Evolutionary conservation across 2,797 vertebrate genomes (phyloP), one percentile per base, ranked within the genome.

Genomic region (Melanotaenia boesemani): DNA sequence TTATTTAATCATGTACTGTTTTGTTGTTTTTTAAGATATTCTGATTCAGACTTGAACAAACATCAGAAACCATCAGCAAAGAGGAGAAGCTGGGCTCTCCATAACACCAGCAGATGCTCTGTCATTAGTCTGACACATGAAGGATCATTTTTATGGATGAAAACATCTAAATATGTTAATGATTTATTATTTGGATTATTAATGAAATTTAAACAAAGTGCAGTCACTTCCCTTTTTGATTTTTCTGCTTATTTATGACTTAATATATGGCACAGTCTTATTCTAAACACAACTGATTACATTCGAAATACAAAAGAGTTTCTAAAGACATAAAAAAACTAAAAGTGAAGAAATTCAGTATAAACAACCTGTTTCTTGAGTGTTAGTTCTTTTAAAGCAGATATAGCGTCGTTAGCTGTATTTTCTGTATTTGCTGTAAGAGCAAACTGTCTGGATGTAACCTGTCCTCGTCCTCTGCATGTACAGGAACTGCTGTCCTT

Each of bases 401-500:
- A 52, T 50, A 50, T 50, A 11, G 1, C n/a, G 48, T 24, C 5
- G 22, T 24, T 52, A 52, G 50, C 50, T 54, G 50, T 4, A 11
- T 22, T 52, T 52, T 12, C n/a, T 22, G 50, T 22, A 58, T 75
- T 68, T 69, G 72, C 66, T 70, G 15, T 28, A 12, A 60, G 60
- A 39, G 30, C 59, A 70, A 67, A 74, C 10, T 0, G 37, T 22
- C 28, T 26, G 12, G 50, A 18, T 9, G 7, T 15, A 67, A 61
- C 41, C 26, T n/a, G 8, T 61, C 52, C 48, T 8, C 3, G 22
- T 68, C 39, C 67, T 62, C 72, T 66, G 52, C 59, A 13, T 57
- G 58, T 64, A 4, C 46, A 79, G 79, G 76, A 69, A 41, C 74
- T 62, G 59, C 12, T 16, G 64, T 86, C 77, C 68, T 7, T 26